These are phyloP conservation scores for Podiceps cristatus DNA, from an alignment of 2,113 vertebrate species.

Conservation along the genomic window DNA sequence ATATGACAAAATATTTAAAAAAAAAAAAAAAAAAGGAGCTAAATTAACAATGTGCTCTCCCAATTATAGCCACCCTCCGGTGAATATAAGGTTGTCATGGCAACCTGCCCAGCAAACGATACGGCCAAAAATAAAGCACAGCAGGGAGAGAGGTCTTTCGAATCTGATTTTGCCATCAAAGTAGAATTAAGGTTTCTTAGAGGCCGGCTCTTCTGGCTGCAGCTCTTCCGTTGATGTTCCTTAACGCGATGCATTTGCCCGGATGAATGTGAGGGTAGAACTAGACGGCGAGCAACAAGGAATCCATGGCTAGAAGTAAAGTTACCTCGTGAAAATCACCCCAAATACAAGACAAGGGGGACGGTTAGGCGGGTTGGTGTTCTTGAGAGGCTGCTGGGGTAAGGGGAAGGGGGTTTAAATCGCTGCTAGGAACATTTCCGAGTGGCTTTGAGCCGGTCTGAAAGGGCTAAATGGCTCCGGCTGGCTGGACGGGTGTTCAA, in stretches of 20 bases:
- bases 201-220: not conserved
- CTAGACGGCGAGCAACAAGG: not conserved
- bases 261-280: fast-evolving
- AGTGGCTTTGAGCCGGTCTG: not conserved
- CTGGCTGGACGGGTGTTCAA: not conserved
- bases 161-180: constrained; percentile 14
- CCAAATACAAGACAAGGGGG: not conserved
- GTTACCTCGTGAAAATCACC: not conserved
- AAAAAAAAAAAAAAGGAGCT: not conserved
- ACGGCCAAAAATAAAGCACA: constrained; percentile 59
- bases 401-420: not conserved
- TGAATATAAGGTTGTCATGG: constrained; percentile 72
- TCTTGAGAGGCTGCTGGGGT: not conserved
- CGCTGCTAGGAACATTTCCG: not conserved
- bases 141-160: constrained; percentile 33
- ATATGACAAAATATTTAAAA: not conserved
- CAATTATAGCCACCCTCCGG: constrained; percentile 60
- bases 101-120: constrained; percentile 68
- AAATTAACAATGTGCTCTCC: constrained; percentile 63
- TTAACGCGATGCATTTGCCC: not conserved
- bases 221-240: not conserved
- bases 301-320: not conserved
- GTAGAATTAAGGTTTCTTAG: constrained; percentile 30
- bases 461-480: not conserved
- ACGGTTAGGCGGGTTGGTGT: not conserved